These are phyloP conservation scores for Sorex araneus DNA, from an alignment of 2,113 vertebrate genomes.

Conservation along the genomic window DNA sequence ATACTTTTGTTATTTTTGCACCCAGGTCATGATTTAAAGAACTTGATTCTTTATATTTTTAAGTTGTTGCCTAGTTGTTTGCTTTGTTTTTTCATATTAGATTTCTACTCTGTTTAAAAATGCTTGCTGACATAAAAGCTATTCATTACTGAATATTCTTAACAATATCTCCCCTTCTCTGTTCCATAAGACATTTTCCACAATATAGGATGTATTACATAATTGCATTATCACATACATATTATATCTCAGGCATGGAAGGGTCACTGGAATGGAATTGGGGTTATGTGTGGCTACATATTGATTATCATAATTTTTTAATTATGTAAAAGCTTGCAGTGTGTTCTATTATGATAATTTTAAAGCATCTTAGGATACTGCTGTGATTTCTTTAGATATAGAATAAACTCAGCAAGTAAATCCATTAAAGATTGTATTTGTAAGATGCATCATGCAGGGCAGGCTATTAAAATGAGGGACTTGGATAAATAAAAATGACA, in stretches of 20 bases:
- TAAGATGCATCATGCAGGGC: background rate
- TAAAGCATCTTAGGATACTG: conserved; percentile 28
- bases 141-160: background rate
- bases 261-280: background rate
- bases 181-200: background rate
- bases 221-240: background rate
- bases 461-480: background rate
- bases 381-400: conserved; percentile 49
- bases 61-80: background rate
- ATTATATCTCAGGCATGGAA: background rate
- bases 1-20: background rate
- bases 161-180: background rate
- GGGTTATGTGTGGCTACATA: background rate
- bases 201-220: background rate
- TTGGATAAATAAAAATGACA: conserved; percentile 69
- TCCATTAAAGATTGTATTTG: background rate
- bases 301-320: conserved; percentile 24
- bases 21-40: background rate
- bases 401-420: conserved; percentile 51
- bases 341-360: conserved; percentile 40
- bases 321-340: conserved; percentile 27
- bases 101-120: background rate
- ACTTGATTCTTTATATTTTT: too few species aligned
- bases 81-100: background rate
- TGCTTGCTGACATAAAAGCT: background rate